Evolutionary conservation across 2,113 vertebrate species (phyloP), one percentile per base, ranked within the genome.

Genomic region (Hippocampus guttulatus): DNA sequence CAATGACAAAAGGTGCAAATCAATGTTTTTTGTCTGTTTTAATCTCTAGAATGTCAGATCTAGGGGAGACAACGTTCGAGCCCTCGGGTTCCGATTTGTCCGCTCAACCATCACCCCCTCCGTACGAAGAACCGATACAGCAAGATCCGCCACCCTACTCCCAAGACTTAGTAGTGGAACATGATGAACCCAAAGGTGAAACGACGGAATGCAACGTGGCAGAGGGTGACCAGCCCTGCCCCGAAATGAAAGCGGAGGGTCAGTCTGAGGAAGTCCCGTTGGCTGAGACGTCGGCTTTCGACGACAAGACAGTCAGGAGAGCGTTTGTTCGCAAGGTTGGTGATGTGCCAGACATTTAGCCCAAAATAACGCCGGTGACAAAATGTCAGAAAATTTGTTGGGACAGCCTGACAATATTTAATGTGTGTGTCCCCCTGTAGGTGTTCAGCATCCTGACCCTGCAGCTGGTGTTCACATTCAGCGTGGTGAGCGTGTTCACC

Each of bases 381-480:
- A 54, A 54, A n/a, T 16, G 51, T n/a, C 21, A 2, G 8, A 54
- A 51, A 20, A 51, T 5, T 51, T 12, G 47, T 51, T 5, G 16
- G 15, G 18, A 51, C 16, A 18, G 47, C 16, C 16, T 20, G 47
- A 15, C 41, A 43, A 43, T 43, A 38, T 38, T 38, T 38, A 40
- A 16, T 2, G 15, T 23, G 2, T 49, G 0, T 49, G 5, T 68
- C n/a, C 27, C 45, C 15, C 1, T 61, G 45, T 81, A 92, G 92
- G 92, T 92, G 70, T 92, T 92, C 73, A 52, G 85, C 64, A 81
- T 93, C 63, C 68, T 93, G 72, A 91, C 86, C 0, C 49, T 93
- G 21, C 90, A 92, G 91, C 80, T 93, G 67, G 71, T 93, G 38
- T 85, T 92, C 80, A 93, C 92, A 63, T 93, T 92, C 81, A 80